Evolutionary conservation across 2,113 vertebrate genomes (phyloP).

Genomic region (Chaenocephalus aceratus): DNA sequence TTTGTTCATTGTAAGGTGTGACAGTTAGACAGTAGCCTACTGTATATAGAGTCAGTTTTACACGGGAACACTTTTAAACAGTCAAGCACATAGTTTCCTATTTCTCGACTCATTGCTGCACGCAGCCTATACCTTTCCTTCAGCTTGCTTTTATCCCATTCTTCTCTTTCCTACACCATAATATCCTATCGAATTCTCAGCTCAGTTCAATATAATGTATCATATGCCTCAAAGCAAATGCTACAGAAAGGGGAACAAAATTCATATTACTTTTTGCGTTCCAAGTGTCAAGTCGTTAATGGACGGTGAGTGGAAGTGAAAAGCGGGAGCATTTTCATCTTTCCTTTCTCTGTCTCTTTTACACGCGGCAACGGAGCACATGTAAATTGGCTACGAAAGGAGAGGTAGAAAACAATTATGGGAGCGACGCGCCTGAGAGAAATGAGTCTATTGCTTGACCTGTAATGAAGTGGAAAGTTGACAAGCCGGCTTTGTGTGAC

Average conservation of each 20-base stretch:
- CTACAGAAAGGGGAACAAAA: slow-evolving; percentile 71
- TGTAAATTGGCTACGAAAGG: slow-evolving; percentile 84
- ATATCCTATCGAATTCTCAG: slow-evolving; percentile 61
- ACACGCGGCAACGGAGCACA: slow-evolving; percentile 70
- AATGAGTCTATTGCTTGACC: slow-evolving; percentile 85
- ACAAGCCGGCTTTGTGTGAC: slow-evolving; percentile 84
- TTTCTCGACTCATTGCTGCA: slow-evolving; percentile 28
- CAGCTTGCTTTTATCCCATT: slow-evolving; percentile 53
- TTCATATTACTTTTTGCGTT: slow-evolving; percentile 79
- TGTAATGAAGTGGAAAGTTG: slow-evolving; percentile 88
- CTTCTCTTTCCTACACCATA: slow-evolving; percentile 46
- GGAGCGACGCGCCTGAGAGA: slow-evolving; percentile 78
- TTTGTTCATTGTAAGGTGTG: background rate
- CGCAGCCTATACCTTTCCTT: slow-evolving; percentile 24
- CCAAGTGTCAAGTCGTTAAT: slow-evolving; percentile 77
- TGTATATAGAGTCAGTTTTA: background rate
- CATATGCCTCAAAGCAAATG: slow-evolving; percentile 77
- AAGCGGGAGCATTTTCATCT: slow-evolving; percentile 77
- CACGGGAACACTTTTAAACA: slow-evolving; percentile 3
- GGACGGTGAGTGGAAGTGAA: slow-evolving; percentile 84
- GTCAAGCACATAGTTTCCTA: slow-evolving; percentile 1
- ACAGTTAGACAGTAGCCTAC: background rate
- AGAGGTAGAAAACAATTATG: slow-evolving; percentile 88
- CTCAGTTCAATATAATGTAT: slow-evolving; percentile 67
- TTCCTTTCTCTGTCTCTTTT: slow-evolving; percentile 72